Conservation (phyloP, 2,113 vertebrate species). For the Piaya cayana region DNA sequence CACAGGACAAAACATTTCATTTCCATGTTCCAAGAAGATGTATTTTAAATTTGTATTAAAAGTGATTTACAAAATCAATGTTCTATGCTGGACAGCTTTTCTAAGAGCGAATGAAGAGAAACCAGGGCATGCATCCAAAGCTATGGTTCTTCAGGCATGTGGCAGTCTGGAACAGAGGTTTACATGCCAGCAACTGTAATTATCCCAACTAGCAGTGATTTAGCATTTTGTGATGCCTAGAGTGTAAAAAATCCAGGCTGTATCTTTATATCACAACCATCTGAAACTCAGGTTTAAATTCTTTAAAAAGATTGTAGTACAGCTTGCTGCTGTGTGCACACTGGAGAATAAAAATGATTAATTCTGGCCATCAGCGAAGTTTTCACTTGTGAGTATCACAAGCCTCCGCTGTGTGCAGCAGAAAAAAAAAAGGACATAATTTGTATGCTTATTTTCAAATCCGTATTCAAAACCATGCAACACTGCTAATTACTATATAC, state of each 20-base stretch:
- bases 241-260: neutral
- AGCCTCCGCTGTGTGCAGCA: conserved; percentile 37
- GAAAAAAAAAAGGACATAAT: neutral
- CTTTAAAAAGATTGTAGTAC: conserved; percentile 47
- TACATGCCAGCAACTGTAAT: conserved; percentile 41
- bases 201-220: conserved; percentile 38
- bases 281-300: conserved; percentile 57
- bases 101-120: conserved; percentile 20
- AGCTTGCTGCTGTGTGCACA: neutral
- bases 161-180: conserved; percentile 13
- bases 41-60: conserved; percentile 38
- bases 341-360: conserved; percentile 57
- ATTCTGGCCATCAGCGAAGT: conserved; percentile 36
- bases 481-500: conserved; percentile 22
- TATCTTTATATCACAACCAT: conserved; percentile 11
- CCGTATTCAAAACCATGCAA: conserved; percentile 39
- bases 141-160: conserved; percentile 27
- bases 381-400: conserved; percentile 5
- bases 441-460: conserved; percentile 52
- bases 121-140: conserved; percentile 27
- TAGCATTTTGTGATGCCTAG: conserved; percentile 28
- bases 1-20: conserved; percentile 13
- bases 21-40: conserved; percentile 24
- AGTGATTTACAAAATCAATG: conserved; percentile 1
- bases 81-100: conserved; percentile 28